phyloP scores from a whole-genome alignment of 2,113 vertebrate species.

The Mastomys coucha region DNA sequence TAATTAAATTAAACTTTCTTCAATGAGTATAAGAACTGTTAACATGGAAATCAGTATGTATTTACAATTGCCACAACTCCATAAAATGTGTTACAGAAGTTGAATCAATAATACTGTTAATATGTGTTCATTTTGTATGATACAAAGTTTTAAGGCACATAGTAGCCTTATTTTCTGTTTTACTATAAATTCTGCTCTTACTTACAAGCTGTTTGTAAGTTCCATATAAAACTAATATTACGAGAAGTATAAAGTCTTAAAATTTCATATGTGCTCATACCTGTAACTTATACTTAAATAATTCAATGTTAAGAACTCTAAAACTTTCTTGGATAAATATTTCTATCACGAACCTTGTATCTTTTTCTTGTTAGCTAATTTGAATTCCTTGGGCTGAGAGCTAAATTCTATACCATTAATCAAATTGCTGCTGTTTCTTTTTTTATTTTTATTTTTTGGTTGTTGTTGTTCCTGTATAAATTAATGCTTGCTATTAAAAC shows the following conservation, averaged over 20 bases:
- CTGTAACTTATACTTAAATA: background rate
- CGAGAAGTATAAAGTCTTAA: background rate
- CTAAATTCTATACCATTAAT: background rate
- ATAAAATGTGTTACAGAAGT: background rate
- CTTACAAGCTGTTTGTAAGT: background rate
- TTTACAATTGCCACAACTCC: slow-evolving; percentile 48
- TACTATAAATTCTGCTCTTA: background rate
- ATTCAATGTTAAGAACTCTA: background rate
- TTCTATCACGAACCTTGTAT: background rate
- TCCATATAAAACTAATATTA: slow-evolving; percentile 27
- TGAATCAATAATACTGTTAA: background rate
- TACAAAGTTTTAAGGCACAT: slow-evolving; percentile 20
- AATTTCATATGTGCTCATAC: background rate
- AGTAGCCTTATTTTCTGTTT: background rate
- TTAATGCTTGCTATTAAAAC: background rate
- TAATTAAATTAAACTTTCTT: slow-evolving; percentile 62
- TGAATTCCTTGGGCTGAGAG: background rate
- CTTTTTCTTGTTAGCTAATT: background rate
- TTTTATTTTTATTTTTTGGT: background rate
- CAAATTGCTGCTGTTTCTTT: background rate
- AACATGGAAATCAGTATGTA: slow-evolving; percentile 17
- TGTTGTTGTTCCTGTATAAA: background rate
- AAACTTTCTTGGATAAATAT: background rate
- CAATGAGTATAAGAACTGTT: slow-evolving; percentile 54
- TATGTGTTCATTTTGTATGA: background rate